Percentiles rank a stretch among this genome's conserved stretches.
These are phyloP conservation scores for Chymomyza caudatula DNA, from an alignment of 2,888 invertebrate genomes.

Conservation along the genomic window DNA sequence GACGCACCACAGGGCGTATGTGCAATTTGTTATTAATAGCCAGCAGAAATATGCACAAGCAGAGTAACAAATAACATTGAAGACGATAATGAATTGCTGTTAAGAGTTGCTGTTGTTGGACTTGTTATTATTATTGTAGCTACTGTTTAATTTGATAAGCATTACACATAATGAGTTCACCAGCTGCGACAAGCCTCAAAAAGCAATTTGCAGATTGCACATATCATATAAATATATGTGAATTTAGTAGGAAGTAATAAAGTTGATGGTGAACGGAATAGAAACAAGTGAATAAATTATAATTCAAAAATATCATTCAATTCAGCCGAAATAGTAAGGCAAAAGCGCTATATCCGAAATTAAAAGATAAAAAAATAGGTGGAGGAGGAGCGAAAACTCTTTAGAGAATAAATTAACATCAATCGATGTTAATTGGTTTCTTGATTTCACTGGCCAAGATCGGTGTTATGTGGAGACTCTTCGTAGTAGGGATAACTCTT, in stretches of 20 bases:
- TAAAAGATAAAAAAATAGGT: too few relatives aligned
- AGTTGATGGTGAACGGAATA: too few relatives aligned
- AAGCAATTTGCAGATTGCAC: constrained; percentile 5
- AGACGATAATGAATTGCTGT: not conserved
- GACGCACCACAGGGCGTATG: constrained; percentile 37
- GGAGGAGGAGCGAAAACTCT: too few relatives aligned
- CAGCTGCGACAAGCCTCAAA: constrained; percentile 19
- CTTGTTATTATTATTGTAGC: not conserved
- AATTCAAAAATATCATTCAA: too few relatives aligned
- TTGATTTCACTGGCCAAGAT: too few relatives aligned
- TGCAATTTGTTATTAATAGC: constrained; percentile 25
- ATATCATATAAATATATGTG: constrained; percentile 1
- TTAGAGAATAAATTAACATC: too few relatives aligned
- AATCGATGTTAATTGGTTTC: too few relatives aligned
- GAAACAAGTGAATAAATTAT: too few relatives aligned
- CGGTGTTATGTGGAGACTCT: too few relatives aligned
- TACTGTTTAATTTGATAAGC: constrained; percentile 32
- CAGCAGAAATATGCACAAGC: not conserved
- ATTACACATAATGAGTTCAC: constrained; percentile 39
- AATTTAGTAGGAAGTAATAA: not conserved
- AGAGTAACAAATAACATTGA: not conserved
- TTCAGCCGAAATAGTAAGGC: too few relatives aligned
- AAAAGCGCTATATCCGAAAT: too few relatives aligned
- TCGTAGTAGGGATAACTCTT: too few relatives aligned
- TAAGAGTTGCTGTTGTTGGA: not conserved